These are phyloP conservation scores for Drosophila fulvimacula DNA, from an alignment of 2,888 invertebrate species.

Conservation along the genomic window DNA sequence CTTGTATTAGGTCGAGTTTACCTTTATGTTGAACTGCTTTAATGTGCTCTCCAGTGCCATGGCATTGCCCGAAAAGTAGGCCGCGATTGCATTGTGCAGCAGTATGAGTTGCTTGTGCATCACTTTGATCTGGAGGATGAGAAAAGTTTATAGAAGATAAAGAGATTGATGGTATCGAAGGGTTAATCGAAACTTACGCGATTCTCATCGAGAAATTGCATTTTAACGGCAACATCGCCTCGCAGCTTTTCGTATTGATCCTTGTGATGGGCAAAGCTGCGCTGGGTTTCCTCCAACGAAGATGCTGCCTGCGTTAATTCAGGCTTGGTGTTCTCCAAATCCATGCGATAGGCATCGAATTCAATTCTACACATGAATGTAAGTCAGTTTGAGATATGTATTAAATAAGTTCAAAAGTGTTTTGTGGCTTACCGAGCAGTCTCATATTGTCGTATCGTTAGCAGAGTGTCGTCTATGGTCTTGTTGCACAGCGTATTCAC, in stretches of 20 bases:
- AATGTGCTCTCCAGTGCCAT: slow-evolving; percentile 96
- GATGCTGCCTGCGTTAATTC: slow-evolving; percentile 86
- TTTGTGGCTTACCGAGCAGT: slow-evolving; percentile 86
- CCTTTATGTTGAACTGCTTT: slow-evolving; percentile 97
- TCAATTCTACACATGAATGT: slow-evolving; percentile 89
- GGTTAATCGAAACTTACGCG: slow-evolving; percentile 87
- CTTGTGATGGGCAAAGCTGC: slow-evolving; percentile 93
- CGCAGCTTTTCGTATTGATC: slow-evolving; percentile 96
- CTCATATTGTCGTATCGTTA: slow-evolving; percentile 88
- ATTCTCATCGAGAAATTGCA: slow-evolving; percentile 98
- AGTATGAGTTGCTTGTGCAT: slow-evolving; percentile 98
- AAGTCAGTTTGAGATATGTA: background rate
- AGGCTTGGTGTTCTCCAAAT: slow-evolving; percentile 93
- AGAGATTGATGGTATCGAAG: background rate
- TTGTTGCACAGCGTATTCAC: slow-evolving; percentile 98
- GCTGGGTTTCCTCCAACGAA: slow-evolving; percentile 92
- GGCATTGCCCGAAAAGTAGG: slow-evolving; percentile 98
- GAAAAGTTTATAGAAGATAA: background rate
- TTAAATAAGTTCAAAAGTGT: background rate
- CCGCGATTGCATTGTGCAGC: slow-evolving; percentile 98
- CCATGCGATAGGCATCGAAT: slow-evolving; percentile 98
- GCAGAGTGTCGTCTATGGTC: slow-evolving; percentile 97
- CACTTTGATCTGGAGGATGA: slow-evolving; percentile 92
- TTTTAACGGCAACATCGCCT: slow-evolving; percentile 96
- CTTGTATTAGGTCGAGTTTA: slow-evolving; percentile 73